Evolutionary conservation across 2,888 invertebrate species (phyloP).

Genomic region (Ochlodes sylvanus): DNA sequence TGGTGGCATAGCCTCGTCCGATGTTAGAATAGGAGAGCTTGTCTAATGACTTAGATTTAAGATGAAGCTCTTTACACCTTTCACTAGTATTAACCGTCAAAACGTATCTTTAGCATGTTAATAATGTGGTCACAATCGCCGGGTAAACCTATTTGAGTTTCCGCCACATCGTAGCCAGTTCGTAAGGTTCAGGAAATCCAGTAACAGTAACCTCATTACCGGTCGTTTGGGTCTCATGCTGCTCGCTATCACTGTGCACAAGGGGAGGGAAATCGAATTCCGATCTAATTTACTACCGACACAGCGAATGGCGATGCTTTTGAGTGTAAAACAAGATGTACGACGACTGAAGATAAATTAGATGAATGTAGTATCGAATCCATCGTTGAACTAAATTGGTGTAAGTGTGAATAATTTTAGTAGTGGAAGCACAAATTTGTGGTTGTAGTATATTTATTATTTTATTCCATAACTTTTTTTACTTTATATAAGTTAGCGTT

Average conservation of each 20-base stretch:
- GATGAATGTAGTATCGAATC: neutral
- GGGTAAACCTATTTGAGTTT: neutral
- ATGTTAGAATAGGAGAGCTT: too few relatives aligned
- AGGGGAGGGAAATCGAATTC: conserved; percentile 17
- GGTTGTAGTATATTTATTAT: too few relatives aligned
- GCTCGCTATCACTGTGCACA: neutral
- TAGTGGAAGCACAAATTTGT: too few relatives aligned
- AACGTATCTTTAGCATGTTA: neutral
- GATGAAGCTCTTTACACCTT: too few relatives aligned
- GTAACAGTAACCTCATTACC: conserved; percentile 22
- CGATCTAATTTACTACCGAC: conserved; percentile 9
- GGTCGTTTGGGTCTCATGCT: conserved; percentile 17
- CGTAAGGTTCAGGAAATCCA: conserved; percentile 7
- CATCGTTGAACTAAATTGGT: neutral
- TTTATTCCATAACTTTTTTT: too few relatives aligned
- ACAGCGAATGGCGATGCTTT: conserved; percentile 1
- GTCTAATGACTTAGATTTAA: too few relatives aligned
- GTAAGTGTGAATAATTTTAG: too few relatives aligned
- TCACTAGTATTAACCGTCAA: too few relatives aligned
- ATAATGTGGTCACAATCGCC: neutral
- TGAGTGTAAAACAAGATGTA: neutral
- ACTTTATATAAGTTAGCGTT: too few relatives aligned
- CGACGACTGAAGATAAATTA: neutral
- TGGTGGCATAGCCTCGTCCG: too few relatives aligned
- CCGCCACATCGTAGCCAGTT: neutral